Conservation (phyloP, 2,113 vertebrate species). For the Aramus guarauna region DNA sequence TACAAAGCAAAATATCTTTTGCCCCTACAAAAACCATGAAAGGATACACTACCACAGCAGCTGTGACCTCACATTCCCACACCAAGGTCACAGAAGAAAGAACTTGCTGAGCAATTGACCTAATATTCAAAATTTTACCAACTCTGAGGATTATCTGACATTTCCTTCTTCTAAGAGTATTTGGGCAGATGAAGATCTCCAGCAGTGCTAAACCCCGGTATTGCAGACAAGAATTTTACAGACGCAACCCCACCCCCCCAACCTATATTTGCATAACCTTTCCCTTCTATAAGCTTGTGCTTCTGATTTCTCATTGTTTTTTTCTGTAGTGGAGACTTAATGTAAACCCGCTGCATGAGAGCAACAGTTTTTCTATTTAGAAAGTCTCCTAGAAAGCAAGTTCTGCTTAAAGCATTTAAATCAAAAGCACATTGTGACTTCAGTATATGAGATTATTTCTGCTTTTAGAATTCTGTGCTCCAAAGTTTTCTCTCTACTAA, state of each 20-base stretch:
- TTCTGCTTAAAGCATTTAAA: not conserved
- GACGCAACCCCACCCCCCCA: no score
- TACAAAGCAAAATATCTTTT: not conserved
- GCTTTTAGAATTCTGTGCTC: not conserved
- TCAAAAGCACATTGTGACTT: not conserved
- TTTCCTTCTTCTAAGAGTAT: not conserved
- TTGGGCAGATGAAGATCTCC: not conserved
- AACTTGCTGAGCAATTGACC: not conserved
- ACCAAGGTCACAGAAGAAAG: not conserved
- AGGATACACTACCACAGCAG: not conserved
- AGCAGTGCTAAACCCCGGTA: not conserved
- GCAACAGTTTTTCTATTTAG: not conserved
- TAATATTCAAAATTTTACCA: not conserved
- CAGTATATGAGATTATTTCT: not conserved
- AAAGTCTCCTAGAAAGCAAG: not conserved
- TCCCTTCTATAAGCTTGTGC: not conserved
- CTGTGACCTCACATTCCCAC: not conserved
- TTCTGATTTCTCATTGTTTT: not conserved
- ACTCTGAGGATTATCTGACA: not conserved
- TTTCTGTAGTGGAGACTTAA: not conserved
- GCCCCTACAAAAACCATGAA: not conserved
- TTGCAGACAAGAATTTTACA: not conserved
- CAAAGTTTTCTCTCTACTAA: not conserved
- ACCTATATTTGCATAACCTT: not conserved
- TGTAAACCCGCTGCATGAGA: not conserved